A percentile compares a stretch with the other conserved stretches of the same genome.
These are phyloP conservation scores for Urocolius indicus DNA, from an alignment of 2,113 vertebrate genomes.

Conservation along the genomic window DNA sequence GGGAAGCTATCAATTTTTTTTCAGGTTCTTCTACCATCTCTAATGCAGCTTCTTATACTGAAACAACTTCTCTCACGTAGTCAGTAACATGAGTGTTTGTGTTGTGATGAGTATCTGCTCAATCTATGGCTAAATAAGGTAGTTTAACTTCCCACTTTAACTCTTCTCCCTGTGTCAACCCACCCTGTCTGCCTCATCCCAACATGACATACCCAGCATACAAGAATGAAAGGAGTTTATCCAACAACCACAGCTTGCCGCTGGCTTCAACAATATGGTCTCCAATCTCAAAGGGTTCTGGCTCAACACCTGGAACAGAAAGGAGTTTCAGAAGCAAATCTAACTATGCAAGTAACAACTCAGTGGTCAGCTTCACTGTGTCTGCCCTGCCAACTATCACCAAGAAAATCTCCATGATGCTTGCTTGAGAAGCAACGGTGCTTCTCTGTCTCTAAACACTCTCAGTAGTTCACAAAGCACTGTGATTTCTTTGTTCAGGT, in stretches of 20 bases:
- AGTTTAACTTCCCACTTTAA: background rate
- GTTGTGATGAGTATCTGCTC: background rate
- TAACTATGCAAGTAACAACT: background rate
- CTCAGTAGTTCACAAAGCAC: background rate
- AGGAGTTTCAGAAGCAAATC: background rate
- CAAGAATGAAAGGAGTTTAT: slow-evolving; percentile 85
- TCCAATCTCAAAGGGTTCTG: slow-evolving; percentile 93
- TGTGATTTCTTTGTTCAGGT: background rate
- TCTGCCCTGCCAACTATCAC: background rate
- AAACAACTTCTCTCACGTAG: background rate
- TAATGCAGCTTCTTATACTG: background rate
- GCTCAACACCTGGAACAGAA: slow-evolving; percentile 86
- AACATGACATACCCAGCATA: slow-evolving; percentile 78
- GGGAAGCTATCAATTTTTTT: background rate
- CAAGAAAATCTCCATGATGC: background rate
- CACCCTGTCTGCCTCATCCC: background rate
- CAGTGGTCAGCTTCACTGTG: background rate
- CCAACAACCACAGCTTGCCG: slow-evolving; percentile 89
- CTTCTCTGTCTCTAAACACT: background rate
- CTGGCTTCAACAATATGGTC: slow-evolving; percentile 93
- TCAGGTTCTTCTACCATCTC: background rate
- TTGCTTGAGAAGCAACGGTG: background rate
- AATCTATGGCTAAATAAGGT: background rate
- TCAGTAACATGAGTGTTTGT: background rate
- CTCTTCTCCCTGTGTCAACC: background rate